A percentile compares a stretch with the other conserved stretches of the same genome.
Evolutionary conservation across 1,140 invertebrate species (phyloP).

Genomic region (Dendrolimus kikuchii): DNA sequence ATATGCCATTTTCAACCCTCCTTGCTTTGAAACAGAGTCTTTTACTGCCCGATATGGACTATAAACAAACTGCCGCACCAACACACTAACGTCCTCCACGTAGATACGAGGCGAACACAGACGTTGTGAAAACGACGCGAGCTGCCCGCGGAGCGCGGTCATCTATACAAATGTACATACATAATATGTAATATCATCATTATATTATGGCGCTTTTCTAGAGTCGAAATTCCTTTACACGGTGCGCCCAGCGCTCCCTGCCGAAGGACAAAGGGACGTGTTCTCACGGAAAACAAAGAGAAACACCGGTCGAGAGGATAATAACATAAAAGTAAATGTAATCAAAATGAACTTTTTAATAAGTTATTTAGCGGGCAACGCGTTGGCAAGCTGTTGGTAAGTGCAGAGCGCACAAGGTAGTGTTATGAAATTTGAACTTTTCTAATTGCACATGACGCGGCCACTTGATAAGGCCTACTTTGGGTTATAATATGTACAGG

Average conservation of each 20-base stretch:
- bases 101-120: conserved; percentile 50
- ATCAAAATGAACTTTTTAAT: background rate
- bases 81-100: conserved; percentile 50
- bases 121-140: conserved; percentile 53
- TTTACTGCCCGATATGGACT: conserved; percentile 26
- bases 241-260: conserved; percentile 57
- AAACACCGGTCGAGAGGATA: conserved; percentile 46
- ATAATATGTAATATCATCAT: conserved; percentile 34
- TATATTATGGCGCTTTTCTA: conserved; percentile 68
- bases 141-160: conserved; percentile 43
- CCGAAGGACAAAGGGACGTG: conserved; percentile 64
- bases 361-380: conserved; percentile 22
- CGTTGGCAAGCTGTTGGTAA: conserved; percentile 54
- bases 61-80: conserved; percentile 66
- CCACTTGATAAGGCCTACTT: conserved; percentile 18
- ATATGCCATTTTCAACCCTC: conserved; percentile 43
- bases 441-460: conserved; percentile 20
- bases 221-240: conserved; percentile 65
- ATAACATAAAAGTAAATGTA: conserved; percentile 17
- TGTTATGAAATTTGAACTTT: conserved; percentile 50
- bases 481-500: conserved; percentile 12
- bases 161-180: conserved; percentile 43
- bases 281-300: conserved; percentile 64
- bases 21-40: conserved; percentile 20
- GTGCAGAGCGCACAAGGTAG: conserved; percentile 40